A percentile compares a stretch with the other conserved stretches of the same genome.
These are phyloP conservation scores for Prostheceraeus crozeri DNA, from an alignment of 2,888 invertebrate species.

Conservation along the genomic window DNA sequence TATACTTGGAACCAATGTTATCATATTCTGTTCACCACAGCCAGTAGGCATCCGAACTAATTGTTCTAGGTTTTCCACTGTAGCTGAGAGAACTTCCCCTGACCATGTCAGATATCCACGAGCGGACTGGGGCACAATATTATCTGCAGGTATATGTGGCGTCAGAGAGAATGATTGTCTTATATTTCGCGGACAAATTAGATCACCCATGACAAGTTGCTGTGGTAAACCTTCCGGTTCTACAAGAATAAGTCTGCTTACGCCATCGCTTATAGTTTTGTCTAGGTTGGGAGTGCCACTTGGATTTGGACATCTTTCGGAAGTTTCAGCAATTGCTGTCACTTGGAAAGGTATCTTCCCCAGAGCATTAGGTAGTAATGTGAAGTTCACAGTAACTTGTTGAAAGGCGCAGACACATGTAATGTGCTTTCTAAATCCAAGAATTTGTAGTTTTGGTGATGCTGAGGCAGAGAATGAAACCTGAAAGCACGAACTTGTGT, in stretches of 20 bases:
- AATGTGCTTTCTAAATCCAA: background rate
- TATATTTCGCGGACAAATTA: background rate
- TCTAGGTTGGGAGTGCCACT: background rate
- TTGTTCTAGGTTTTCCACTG: constrained; percentile 20
- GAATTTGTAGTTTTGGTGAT: background rate
- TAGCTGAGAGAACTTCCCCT: constrained; percentile 10
- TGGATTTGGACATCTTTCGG: background rate
- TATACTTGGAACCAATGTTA: constrained; percentile 23
- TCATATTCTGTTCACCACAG: constrained; percentile 34
- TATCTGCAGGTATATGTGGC: background rate
- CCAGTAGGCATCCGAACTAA: constrained; percentile 21
- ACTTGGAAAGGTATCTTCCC: background rate
- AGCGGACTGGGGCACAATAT: background rate
- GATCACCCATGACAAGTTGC: background rate
- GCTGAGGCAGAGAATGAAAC: background rate
- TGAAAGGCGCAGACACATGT: background rate
- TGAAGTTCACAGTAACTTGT: background rate
- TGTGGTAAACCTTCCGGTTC: constrained; percentile 19
- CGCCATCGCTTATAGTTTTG: background rate
- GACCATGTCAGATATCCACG: constrained; percentile 14
- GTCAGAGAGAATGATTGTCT: background rate
- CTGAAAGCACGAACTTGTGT: background rate
- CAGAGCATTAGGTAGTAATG: background rate
- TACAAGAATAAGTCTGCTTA: constrained; percentile 21
- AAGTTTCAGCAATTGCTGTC: background rate